A percentile compares a stretch with the other conserved stretches of the same genome.
Evolutionary conservation across 2,797 vertebrate genomes (phyloP).

Genomic region (Potorous gilbertii): DNA sequence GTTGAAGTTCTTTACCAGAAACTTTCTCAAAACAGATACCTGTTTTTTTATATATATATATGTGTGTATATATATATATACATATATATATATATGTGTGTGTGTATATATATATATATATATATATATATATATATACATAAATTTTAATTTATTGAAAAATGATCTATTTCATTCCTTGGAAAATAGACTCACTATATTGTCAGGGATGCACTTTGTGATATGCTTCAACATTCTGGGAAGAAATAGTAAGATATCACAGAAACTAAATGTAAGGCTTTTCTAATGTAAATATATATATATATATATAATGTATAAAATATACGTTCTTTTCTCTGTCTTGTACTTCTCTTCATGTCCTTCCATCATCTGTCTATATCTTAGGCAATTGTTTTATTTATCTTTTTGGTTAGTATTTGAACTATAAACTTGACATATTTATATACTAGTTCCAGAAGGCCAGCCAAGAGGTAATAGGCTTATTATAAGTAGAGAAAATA

Average conservation of each 20-base stretch:
- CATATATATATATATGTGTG: too few species aligned
- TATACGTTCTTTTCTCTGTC: neutral
- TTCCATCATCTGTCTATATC: too few species aligned
- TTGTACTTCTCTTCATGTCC: neutral
- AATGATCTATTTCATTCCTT: neutral
- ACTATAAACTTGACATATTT: constrained; percentile 2
- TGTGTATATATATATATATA: too few species aligned
- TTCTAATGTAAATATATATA: neutral
- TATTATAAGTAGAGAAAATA: constrained; percentile 38
- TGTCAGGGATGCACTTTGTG: neutral
- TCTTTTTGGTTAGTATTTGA: neutral
- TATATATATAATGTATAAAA: neutral
- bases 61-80: too few species aligned
- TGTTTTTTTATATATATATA: too few species aligned
- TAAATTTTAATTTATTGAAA: neutral
- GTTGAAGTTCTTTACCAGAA: too few species aligned
- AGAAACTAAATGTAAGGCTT: neutral
- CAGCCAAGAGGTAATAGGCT: neutral
- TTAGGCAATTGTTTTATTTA: constrained; percentile 23
- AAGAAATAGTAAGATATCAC: neutral
- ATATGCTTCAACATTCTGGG: neutral
- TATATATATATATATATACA: too few species aligned
- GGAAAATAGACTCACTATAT: neutral
- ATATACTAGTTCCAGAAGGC: neutral
- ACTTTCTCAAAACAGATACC: too few species aligned